A percentile compares a stretch with the other conserved stretches of the same genome.
These are phyloP conservation scores for Ascaphus truei DNA, from an alignment of 2,113 vertebrate species.

Conservation along the genomic window DNA sequence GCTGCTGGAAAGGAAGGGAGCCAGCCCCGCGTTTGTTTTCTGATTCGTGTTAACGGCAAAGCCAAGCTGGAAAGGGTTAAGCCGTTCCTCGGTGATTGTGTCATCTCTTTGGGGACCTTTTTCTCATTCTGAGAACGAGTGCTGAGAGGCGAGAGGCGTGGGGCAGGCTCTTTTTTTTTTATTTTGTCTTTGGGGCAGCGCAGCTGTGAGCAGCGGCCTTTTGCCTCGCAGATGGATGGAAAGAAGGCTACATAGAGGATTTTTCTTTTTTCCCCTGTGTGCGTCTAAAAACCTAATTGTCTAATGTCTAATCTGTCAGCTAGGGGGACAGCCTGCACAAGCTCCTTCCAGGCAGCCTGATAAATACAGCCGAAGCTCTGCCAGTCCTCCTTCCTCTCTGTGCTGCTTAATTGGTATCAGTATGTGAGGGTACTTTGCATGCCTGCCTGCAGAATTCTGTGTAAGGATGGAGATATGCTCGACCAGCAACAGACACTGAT, in stretches of 20 bases:
- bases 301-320: slow-evolving; percentile 62
- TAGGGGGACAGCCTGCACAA: slow-evolving; percentile 53
- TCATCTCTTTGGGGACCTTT: slow-evolving; percentile 67
- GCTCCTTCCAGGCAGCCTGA: slow-evolving; percentile 54
- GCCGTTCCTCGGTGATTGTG: slow-evolving; percentile 54
- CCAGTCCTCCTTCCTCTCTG: slow-evolving; percentile 13
- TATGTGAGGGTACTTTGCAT: slow-evolving; percentile 24
- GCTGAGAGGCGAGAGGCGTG: slow-evolving; percentile 49
- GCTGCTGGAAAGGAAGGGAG: neutral
- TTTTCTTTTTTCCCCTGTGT: slow-evolving; percentile 24
- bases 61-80: slow-evolving; percentile 49
- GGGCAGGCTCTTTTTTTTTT: slow-evolving; percentile 42
- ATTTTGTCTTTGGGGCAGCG: slow-evolving; percentile 48
- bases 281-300: slow-evolving; percentile 58
- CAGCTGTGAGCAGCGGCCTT: slow-evolving; percentile 60
- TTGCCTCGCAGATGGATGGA: slow-evolving; percentile 62
- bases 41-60: neutral
- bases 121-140: slow-evolving; percentile 51
- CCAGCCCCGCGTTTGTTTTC: neutral
- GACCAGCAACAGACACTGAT: neutral
- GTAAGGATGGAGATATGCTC: neutral
- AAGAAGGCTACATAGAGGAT: slow-evolving; percentile 48
- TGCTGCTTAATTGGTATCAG: slow-evolving; percentile 45
- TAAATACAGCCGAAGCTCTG: slow-evolving; percentile 39
- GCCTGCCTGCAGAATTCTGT: neutral